These are phyloP conservation scores for Scytalopus superciliaris DNA, from an alignment of 2,113 vertebrate species.

Conservation along the genomic window DNA sequence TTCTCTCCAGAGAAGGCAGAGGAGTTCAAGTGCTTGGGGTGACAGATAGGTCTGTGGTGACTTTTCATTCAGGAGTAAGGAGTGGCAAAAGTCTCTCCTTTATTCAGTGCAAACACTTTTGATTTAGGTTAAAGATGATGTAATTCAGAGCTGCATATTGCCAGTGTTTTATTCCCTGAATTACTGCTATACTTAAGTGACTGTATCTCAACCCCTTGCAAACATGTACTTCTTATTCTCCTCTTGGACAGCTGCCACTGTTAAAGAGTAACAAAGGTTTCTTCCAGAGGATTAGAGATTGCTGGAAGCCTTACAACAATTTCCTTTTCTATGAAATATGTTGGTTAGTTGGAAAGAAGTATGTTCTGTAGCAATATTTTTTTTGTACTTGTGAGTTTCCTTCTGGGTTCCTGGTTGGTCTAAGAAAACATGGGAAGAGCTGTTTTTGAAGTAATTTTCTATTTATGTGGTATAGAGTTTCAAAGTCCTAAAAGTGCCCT, in stretches of 20 bases:
- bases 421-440: neutral
- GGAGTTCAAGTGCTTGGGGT: neutral
- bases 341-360: neutral
- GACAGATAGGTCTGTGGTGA: neutral
- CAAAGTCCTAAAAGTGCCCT: neutral
- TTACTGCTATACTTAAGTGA: neutral
- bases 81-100: neutral
- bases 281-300: neutral
- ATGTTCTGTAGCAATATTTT: neutral
- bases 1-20: neutral
- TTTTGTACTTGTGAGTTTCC: neutral
- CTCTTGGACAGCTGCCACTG: neutral
- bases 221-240: neutral
- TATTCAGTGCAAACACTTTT: neutral
- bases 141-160: neutral
- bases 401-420: neutral
- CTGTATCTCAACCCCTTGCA: neutral
- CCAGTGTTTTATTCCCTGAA: neutral
- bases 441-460: neutral
- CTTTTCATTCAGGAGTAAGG: neutral
- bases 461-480: neutral
- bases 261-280: neutral
- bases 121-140: conserved; percentile 23
- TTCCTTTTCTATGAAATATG: neutral
- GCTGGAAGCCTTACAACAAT: neutral